Conservation (phyloP, 2,797 vertebrate genomes). For the Alcedo quadribrachys region DNA sequence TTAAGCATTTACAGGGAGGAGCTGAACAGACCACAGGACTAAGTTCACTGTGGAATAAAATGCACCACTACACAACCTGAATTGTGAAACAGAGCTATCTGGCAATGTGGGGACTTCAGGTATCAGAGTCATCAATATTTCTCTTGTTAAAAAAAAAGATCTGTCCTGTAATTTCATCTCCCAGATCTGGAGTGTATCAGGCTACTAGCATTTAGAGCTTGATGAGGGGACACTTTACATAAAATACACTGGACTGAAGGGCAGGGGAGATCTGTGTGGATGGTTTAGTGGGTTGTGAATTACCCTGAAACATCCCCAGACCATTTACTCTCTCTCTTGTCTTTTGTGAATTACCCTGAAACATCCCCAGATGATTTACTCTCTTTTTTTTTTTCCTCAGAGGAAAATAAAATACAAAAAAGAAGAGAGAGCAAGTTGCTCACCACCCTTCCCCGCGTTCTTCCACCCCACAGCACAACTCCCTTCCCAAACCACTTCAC, state of each 20-base stretch:
- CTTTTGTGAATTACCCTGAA: neutral
- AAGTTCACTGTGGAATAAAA: neutral
- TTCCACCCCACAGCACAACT: neutral
- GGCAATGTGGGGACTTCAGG: neutral
- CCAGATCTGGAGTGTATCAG: neutral
- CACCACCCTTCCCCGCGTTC: neutral
- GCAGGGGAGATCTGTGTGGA: neutral
- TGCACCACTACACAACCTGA: neutral
- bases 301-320: neutral
- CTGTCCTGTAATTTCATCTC: neutral
- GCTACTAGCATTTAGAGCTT: neutral
- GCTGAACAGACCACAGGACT: neutral
- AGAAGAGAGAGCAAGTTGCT: neutral
- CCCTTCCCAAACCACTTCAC: neutral
- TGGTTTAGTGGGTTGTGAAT: neutral
- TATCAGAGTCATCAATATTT: neutral
- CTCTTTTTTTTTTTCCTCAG: neutral
- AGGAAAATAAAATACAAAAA: neutral
- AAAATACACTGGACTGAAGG: neutral
- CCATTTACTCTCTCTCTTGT: no score
- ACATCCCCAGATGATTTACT: neutral
- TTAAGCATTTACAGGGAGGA: neutral
- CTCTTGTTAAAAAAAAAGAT: neutral
- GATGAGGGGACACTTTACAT: neutral
- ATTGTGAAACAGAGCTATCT: neutral